Conservation (phyloP, 2,113 vertebrate genomes). For the Sinocyclocheilus grahami region DNA sequence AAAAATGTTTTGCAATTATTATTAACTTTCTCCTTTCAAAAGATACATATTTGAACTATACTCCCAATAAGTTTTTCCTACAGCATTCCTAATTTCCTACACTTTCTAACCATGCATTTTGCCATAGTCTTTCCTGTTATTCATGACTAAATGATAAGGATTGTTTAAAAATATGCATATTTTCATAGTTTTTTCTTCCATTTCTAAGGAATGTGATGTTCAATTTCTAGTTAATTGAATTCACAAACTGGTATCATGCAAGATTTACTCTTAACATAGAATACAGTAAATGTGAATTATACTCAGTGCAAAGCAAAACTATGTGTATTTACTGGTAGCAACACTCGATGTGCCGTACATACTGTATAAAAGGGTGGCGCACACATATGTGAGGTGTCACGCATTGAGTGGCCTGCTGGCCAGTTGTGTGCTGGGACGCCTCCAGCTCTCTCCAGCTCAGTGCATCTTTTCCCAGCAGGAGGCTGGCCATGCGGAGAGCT, state of each 20-base stretch:
- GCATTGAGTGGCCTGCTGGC: constrained; percentile 58
- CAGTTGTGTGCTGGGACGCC: constrained; percentile 53
- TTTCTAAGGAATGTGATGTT: background rate
- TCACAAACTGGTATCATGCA: background rate
- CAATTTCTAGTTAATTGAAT: background rate
- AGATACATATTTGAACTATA: background rate
- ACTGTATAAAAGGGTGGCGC: background rate
- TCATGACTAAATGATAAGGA: background rate
- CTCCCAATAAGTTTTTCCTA: background rate
- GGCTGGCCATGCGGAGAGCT: constrained; percentile 71
- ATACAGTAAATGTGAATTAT: background rate
- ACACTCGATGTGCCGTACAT: background rate
- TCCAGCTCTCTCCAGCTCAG: constrained; percentile 39
- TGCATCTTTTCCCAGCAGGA: constrained; percentile 64
- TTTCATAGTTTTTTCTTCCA: background rate
- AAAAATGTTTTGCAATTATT: background rate
- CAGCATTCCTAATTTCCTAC: background rate
- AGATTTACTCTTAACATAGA: background rate
- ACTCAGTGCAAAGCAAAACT: background rate
- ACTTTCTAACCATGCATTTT: background rate
- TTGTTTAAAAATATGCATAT: background rate
- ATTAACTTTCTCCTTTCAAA: background rate
- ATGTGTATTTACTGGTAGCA: background rate
- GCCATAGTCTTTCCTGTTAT: background rate
- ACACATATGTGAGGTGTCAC: constrained; percentile 51